These are phyloP conservation scores for Thereva unica DNA, from an alignment of 2,888 invertebrate genomes.

Conservation along the genomic window DNA sequence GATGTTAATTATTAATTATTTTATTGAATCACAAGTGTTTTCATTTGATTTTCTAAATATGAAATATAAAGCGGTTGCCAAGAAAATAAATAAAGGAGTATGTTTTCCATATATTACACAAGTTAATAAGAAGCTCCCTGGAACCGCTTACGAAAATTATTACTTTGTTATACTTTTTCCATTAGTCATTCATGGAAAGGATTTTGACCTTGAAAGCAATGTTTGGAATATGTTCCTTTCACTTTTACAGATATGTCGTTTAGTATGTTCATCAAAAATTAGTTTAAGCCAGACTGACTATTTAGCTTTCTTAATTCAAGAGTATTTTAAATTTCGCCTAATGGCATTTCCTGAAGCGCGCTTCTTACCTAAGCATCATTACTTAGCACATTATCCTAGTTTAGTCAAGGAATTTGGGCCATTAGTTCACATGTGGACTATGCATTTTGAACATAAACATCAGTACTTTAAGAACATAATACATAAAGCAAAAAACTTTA, in stretches of 20 bases:
- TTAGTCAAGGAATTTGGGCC: slow-evolving; percentile 6
- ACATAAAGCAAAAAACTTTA: slow-evolving; percentile 1
- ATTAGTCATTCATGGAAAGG: neutral
- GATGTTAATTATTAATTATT: neutral
- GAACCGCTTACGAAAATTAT: too few species aligned
- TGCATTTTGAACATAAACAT: slow-evolving; percentile 20
- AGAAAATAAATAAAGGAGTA: slow-evolving; percentile 5
- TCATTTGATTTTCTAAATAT: too few species aligned
- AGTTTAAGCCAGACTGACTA: neutral
- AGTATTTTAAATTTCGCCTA: slow-evolving; percentile 1
- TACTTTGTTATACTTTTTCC: too few species aligned
- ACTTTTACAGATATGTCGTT: slow-evolving; percentile 6
- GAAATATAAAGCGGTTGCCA: neutral
- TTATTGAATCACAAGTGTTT: slow-evolving; percentile 2
- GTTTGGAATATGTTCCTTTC: slow-evolving; percentile 12
- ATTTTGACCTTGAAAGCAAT: neutral
- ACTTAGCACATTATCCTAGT: slow-evolving; percentile 1
- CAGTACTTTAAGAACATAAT: slow-evolving; percentile 10
- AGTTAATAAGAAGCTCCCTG: neutral
- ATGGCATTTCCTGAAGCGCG: neutral
- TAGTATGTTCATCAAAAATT: slow-evolving; percentile 5
- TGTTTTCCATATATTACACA: slow-evolving; percentile 7
- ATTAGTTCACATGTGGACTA: neutral
- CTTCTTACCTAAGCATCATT: slow-evolving; percentile 16
- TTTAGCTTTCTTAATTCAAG: slow-evolving; percentile 4